Evolutionary conservation across 2,888 invertebrate genomes (phyloP).

Genomic region (Tryphoninae sp.): DNA sequence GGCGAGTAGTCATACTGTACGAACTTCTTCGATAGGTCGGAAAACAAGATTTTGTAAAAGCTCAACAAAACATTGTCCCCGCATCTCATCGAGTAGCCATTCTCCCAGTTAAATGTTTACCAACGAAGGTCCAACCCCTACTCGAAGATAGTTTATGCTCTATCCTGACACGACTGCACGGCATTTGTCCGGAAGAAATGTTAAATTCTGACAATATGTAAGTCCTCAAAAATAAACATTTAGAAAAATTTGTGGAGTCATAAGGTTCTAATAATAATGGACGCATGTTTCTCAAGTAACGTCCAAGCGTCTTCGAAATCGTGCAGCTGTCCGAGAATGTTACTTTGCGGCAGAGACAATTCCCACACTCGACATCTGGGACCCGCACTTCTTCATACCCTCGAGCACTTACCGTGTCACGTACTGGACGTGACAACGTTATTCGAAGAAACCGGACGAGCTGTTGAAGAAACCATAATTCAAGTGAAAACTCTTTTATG

Average conservation of each 20-base stretch:
- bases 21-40: conserved; percentile 79
- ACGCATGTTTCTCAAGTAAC: conserved; percentile 62
- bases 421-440: conserved; percentile 86
- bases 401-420: conserved; percentile 89
- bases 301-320: conserved; percentile 72
- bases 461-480: conserved; percentile 91
- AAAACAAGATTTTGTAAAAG: conserved; percentile 83
- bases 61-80: conserved; percentile 86
- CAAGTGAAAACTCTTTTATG: conserved; percentile 82
- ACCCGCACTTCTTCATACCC: conserved; percentile 89
- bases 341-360: conserved; percentile 82
- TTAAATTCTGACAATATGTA: conserved; percentile 81
- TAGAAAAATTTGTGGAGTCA: not conserved
- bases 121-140: conserved; percentile 84
- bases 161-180: conserved; percentile 81
- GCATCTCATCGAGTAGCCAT: conserved; percentile 85
- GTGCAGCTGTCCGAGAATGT: conserved; percentile 81
- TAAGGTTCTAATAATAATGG: not conserved
- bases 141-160: conserved; percentile 82
- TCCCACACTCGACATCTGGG: conserved; percentile 87
- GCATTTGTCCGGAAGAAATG: conserved; percentile 83
- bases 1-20: conserved; percentile 19
- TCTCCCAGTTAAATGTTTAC: conserved; percentile 83
- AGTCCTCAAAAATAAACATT: conserved; percentile 58
- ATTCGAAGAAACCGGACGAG: conserved; percentile 85